phyloP scores from a whole-genome alignment of 2,888 invertebrate species.

The Sinelater perroti region DNA sequence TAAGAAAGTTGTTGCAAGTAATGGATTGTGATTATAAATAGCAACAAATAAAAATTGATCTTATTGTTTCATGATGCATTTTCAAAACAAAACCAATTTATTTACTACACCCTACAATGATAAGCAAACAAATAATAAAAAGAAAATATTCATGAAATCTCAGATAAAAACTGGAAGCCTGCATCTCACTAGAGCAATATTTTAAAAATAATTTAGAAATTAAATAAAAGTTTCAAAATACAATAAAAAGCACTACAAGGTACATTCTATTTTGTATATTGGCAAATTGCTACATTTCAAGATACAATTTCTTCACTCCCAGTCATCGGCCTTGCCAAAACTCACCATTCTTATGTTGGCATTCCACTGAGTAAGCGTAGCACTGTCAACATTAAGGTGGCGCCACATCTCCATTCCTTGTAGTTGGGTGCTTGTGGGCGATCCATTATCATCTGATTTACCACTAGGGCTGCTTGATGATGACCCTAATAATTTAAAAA shows the following conservation, averaged over 20 bases:
- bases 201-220: no score
- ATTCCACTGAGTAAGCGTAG: constrained; percentile 78
- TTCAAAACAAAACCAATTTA: no score
- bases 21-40: no score
- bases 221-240: no score
- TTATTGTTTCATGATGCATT: no score
- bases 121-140: no score
- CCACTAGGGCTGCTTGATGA: constrained; percentile 58
- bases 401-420: constrained; percentile 65
- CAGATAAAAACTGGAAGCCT: no score
- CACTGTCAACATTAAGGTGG: constrained; percentile 71
- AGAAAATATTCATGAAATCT: no score
- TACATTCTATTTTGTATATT: not conserved
- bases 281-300: not conserved
- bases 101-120: no score
- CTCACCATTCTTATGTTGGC: constrained; percentile 77
- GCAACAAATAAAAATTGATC: no score
- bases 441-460: constrained; percentile 59
- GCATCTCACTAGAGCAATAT: no score
- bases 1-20: no score
- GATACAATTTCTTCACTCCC: constrained; percentile 5
- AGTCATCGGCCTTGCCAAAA: not conserved
- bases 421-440: constrained; percentile 60
- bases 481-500: constrained; percentile 41
- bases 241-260: not conserved